These are phyloP conservation scores for Aphis craccivora DNA, from an alignment of 1,140 invertebrate genomes.

Conservation along the genomic window DNA sequence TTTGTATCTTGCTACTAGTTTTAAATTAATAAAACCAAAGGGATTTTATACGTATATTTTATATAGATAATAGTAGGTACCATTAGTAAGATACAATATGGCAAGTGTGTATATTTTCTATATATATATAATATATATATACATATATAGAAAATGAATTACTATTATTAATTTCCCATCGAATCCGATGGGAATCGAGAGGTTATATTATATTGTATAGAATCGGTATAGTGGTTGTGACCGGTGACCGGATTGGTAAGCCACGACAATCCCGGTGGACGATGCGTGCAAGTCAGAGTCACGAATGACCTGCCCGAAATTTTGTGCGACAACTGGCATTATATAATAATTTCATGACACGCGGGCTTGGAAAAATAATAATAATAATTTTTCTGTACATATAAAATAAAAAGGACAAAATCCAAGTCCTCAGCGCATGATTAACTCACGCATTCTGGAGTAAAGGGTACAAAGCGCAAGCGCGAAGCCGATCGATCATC, in stretches of 20 bases:
- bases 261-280: not conserved
- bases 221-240: not conserved
- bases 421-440: not conserved
- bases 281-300: conserved; percentile 25
- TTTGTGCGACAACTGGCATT: not conserved
- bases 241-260: not conserved
- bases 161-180: not conserved
- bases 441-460: conserved; percentile 30
- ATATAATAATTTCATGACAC: not conserved
- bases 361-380: conserved; percentile 10
- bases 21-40: conserved; percentile 16
- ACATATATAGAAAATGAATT: not conserved
- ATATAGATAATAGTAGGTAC: not conserved
- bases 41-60: not conserved
- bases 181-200: not conserved
- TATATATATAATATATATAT: too few species aligned
- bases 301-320: conserved; percentile 18
- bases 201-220: not conserved
- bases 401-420: conserved; percentile 37
- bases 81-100: not conserved
- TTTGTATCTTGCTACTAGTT: not conserved
- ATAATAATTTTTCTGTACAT: not conserved
- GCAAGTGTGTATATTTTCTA: not conserved
- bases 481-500: conserved; percentile 50
- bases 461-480: conserved; percentile 26